Base-by-base conservation (phyloP, 53 echinoderm and acorn worm genomes). In the Luidia sarsii region DNA sequence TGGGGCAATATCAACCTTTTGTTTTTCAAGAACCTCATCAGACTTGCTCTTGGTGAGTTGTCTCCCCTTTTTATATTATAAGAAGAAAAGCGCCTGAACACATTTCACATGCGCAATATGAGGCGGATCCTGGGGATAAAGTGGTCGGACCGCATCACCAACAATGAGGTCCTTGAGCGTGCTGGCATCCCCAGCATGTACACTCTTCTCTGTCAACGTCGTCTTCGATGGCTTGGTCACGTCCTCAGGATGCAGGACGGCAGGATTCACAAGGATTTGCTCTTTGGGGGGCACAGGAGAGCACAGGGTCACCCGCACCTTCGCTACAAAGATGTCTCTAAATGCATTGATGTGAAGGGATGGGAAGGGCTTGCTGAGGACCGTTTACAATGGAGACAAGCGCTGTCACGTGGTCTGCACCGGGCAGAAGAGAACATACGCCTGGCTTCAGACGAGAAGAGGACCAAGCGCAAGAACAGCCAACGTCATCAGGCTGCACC, bases 171-270 rank as follows among this genome's bases (percentile, higher is more conserved):
- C 54, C 54, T 54, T 18, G 54, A 15, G 8, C 31, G 18, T 7
- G 33, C 61, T 29, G 61, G 61, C 7, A 61, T 31, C 4, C 11
- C 25, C 6, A 32, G 61, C 33, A 23, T 83, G 67, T 75, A 22
- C 54, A 51, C 72, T 1, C 81, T 80, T 2, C 85, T 80, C 4
- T 57, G 24, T 33, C 41, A 85, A 51, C 71, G 74, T n/a, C 50
- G 67, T 1, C 75, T 80, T 1, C 64, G 74, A 16, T 88, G 83
- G 83, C 74, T 64, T 3, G 74, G 86, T 2, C 89, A 89, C 85
- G 83, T 89, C 18, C 28, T 18, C 24, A n/a, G 89, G 3, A 85
- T 89, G 80, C 62, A 60, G 18, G 55, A 89, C 41, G 85, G 85
- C 28, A 70, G 67, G 22, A 85, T 90, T 6, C 86, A 73, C 19